Base-by-base conservation (phyloP, 2,797 vertebrate species). In the Apogon hyalosoma region DNA sequence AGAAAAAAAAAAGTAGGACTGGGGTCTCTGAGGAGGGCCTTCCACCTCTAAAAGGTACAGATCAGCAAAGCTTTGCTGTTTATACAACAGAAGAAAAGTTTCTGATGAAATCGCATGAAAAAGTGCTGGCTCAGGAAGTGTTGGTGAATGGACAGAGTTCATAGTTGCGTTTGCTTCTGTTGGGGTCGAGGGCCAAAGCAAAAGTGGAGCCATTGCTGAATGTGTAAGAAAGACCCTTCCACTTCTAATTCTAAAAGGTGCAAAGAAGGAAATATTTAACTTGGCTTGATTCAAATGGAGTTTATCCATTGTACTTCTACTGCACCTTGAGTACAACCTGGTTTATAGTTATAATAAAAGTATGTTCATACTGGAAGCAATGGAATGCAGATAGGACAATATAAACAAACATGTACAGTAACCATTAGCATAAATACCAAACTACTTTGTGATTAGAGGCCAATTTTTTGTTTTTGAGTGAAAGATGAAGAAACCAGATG, bases 21-120 rank as follows among this genome's bases (percentile, higher is more conserved):
- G 43, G 73, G 69, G 80, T 80, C 82, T 85, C 80, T 24, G 45
- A 71, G 79, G 83, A 76, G 65, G 49, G 69, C 79, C 73, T 76
- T 80, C 69, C 66, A 75, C 83, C 69, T 79, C 64, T 48, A 68
- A 79, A 88, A 84, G 66, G 67, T 83, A 60, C 68, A 84, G 69
- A 79, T 90, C 85, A 86, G 87, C 85, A 85, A 81, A 85, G 69
- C 71, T 46, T 58, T 49, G 50, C 75, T 86, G 69, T 87, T 87
- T 88, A 73, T 82, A 75, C 69, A 73, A 77, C 66, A 55, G 56
- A 75, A 64, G 45, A 56, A 71, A 85, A 63, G 52, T 75, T 87
- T 88, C 63, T 83, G 75, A 82, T 84, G 83, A 84, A 78, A 87
- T 79, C 70, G 75, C 71, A 66, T 53, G 52, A 67, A 87, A 87